phyloP scores from a whole-genome alignment of 2,113 vertebrate genomes.

The Clarias macrocephalus region DNA sequence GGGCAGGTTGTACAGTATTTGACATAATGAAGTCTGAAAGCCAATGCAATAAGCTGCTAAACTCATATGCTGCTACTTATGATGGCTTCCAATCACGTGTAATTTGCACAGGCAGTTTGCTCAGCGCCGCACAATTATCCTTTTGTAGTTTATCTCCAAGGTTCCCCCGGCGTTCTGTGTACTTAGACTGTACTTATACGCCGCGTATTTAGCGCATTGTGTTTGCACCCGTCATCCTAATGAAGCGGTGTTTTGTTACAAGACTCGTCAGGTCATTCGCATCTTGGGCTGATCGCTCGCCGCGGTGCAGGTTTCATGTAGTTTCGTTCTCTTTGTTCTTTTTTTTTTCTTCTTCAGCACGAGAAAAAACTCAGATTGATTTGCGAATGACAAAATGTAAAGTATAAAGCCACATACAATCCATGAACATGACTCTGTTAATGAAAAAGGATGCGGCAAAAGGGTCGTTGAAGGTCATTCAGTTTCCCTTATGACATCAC shows the following conservation, averaged over 20 bases:
- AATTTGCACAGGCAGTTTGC: constrained; percentile 22
- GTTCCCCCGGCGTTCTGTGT: not conserved
- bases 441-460: not conserved
- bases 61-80: constrained; percentile 14
- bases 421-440: not conserved
- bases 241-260: not conserved
- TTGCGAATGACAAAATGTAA: not conserved
- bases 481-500: not conserved
- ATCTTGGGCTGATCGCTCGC: not conserved
- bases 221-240: not conserved
- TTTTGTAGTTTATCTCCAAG: not conserved
- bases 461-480: not conserved
- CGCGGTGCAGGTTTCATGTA: not conserved
- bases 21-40: constrained; percentile 19
- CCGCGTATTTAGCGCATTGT: not conserved
- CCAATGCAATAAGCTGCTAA: constrained; percentile 17
- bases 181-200: not conserved
- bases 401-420: not conserved
- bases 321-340: not conserved
- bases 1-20: not conserved
- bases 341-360: not conserved
- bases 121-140: constrained; percentile 7
- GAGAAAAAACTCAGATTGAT: not conserved
- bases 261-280: not conserved
- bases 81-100: constrained; percentile 2